Base-by-base conservation (phyloP, 1,140 invertebrate genomes). In the Patella vulgata region DNA sequence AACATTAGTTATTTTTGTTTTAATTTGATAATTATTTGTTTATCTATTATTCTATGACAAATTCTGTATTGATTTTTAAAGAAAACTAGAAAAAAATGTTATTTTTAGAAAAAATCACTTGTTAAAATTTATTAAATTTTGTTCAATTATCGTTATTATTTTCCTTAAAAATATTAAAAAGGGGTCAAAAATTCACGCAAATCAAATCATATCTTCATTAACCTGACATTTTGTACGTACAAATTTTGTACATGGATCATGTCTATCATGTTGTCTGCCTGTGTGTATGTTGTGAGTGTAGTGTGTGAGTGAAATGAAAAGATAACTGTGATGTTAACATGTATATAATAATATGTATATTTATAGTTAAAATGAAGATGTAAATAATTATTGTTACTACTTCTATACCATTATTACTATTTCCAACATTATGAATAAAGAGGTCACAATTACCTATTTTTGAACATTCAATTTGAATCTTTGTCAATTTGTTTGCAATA, bases 281-380 rank as follows among this genome's bases (percentile, higher is more conserved):
- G 28, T 46, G 21, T 48, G 33, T 36, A 36, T 46, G 28, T 28
- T 21, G 33, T 8, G 6, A 36, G 33, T 14, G 33, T 36, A 14
- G 14, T 14, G 33, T 36, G 33, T 36, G 33, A 8, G 33, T 8
- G 5, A 5, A 36, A 36, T 5, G 33, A 36, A 36, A 36, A 36
- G 33, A 36, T 68, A 51, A 57, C 66, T 70, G 70, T 69, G 67
- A 70, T 68, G 61, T 62, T 48, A 46, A 39, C 23, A 42, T 74
- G 71, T 74, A 74, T 62, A 74, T 74, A 74, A 57, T 66, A 70
- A 43, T 63, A 65, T 74, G 69, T 74, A 74, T 74, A 74, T 74
- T 74, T 74, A 74, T 74, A 74, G 68, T 30, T 63, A 73, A 63
- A 48, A 59, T 42, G 53, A 55, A 53, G 53, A 47, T 70, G 66